phyloP scores from a whole-genome alignment of 2,888 invertebrate species.

The Lochmaea crataegi region DNA sequence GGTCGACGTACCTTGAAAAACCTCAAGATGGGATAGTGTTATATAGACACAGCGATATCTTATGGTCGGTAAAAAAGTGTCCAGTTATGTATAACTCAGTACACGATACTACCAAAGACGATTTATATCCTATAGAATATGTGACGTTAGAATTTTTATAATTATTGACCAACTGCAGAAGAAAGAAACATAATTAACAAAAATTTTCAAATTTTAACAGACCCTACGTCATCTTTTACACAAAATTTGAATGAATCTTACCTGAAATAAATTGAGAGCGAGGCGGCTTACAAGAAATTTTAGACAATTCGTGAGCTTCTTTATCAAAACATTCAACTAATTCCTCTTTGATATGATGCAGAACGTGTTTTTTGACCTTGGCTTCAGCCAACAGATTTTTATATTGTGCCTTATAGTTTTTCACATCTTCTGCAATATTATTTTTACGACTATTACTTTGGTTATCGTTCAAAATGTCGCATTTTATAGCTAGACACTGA shows the following conservation, averaged over 20 bases:
- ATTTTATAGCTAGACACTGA: background rate
- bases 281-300: background rate
- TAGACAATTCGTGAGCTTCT: background rate
- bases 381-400: background rate
- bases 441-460: background rate
- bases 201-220: too few species aligned
- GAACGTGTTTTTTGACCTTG: background rate
- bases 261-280: background rate
- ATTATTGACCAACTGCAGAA: too few species aligned
- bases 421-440: slow-evolving; percentile 10
- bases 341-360: slow-evolving; percentile 1
- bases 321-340: slow-evolving; percentile 12
- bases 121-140: too few species aligned
- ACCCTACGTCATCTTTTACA: too few species aligned
- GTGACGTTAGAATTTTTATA: too few species aligned
- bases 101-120: too few species aligned
- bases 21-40: too few species aligned
- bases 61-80: too few species aligned
- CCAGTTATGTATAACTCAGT: too few species aligned
- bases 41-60: too few species aligned
- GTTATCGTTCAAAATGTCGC: slow-evolving; percentile 4
- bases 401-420: background rate
- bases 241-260: background rate
- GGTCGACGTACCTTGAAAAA: too few species aligned
- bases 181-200: too few species aligned